Conservation (phyloP, 2,113 vertebrate species). For the Prunella fulvescens region DNA sequence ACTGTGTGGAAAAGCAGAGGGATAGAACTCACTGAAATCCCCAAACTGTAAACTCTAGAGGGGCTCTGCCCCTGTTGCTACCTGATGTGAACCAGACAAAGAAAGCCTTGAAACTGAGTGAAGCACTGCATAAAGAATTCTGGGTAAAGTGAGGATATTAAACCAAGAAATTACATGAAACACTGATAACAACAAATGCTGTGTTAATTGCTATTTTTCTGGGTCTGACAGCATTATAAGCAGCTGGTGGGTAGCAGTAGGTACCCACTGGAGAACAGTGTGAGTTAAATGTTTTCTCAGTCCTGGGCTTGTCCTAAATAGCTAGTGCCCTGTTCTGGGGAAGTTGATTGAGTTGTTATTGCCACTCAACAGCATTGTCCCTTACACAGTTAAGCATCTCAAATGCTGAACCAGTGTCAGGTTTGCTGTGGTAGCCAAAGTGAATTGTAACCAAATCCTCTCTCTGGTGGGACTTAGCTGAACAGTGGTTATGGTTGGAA, state of each 20-base stretch:
- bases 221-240: not conserved
- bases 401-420: not conserved
- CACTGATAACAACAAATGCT: not conserved
- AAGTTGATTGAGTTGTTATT: not conserved
- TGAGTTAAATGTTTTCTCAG: not conserved
- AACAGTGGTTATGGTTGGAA: not conserved
- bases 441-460: not conserved
- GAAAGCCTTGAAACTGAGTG: not conserved
- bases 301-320: not conserved
- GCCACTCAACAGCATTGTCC: not conserved
- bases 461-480: not conserved
- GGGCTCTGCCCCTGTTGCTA: not conserved
- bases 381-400: fast-evolving
- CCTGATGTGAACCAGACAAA: not conserved
- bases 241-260: not conserved
- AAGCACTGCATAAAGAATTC: not conserved
- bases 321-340: not conserved
- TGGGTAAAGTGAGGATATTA: not conserved
- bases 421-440: not conserved
- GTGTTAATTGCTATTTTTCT: not conserved
- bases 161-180: not conserved
- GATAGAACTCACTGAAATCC: not conserved
- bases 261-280: not conserved
- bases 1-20: not conserved
- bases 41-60: not conserved